Conservation (phyloP, 2,113 vertebrate species). For the Noturus placidus region DNA sequence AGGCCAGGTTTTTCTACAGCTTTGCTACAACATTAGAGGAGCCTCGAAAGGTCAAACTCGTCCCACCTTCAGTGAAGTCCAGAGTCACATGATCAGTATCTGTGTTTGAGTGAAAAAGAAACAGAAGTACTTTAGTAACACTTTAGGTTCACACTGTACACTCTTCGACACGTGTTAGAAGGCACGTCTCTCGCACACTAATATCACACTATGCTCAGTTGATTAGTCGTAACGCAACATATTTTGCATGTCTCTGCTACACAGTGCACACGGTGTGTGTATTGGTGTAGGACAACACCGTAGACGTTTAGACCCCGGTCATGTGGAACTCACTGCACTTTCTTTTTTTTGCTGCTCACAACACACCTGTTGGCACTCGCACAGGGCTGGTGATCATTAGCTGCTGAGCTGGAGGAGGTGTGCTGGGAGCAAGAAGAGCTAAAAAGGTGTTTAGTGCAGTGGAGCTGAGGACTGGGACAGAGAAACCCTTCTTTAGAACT, state of each 20-base stretch:
- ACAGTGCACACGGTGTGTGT: not conserved
- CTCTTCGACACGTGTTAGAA: not conserved
- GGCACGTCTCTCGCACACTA: not conserved
- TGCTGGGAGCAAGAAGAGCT: conserved; percentile 1
- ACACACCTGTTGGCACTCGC: conserved; percentile 2
- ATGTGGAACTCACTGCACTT: not conserved
- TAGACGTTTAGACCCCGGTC: not conserved
- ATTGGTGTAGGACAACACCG: not conserved
- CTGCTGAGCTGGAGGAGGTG: conserved; percentile 18
- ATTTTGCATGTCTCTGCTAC: not conserved
- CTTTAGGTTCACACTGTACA: not conserved
- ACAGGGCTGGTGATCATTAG: conserved; percentile 19
- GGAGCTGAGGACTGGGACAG: not conserved
- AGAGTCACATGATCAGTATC: not conserved
- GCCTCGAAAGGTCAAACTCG: not conserved
- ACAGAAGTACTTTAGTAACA: not conserved
- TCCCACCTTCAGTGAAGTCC: not conserved
- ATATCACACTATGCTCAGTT: not conserved
- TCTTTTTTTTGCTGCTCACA: not conserved
- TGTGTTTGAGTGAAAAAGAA: not conserved
- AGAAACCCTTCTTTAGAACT: not conserved
- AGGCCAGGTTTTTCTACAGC: not conserved
- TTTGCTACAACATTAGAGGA: not conserved
- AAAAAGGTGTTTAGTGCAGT: not conserved
- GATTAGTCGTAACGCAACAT: not conserved